Evolutionary conservation across 2,113 vertebrate genomes (phyloP), one percentile per base, ranked within the genome.

Genomic region (Rhineura floridana): DNA sequence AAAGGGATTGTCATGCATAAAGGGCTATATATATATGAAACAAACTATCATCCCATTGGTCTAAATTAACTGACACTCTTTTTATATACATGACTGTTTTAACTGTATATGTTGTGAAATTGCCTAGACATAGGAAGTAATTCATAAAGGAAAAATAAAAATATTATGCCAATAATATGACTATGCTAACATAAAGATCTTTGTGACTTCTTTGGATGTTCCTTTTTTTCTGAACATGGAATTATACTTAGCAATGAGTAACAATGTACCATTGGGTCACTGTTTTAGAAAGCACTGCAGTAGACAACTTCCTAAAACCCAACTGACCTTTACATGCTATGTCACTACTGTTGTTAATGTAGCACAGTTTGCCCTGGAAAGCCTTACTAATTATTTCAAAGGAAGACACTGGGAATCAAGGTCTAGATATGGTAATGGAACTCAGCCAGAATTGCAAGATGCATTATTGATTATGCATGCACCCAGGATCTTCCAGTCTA

Each of bases 381-480:
- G 88, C 82, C 42, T 93, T 93, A 93, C 90, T 92, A 96, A 95
- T 94, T 95, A 87, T 88, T 92, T 90, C 85, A 85, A 93, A 70
- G 86, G 73, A 91, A 95, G 65, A 44, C 90, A 93, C 59, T 92
- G 78, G 89, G 86, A 93, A 50, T 81, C 33, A 91, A 86, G 36
- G 33, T 94, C 88, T 95, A 94, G 77, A 87, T 88, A 63, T 65
- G 89, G 59, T 88, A 84, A 81, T 19, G 91, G 83, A 94, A 93
- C 77, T 93, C 84, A 76, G 78, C 19, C 90, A 91, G 84, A 92
- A 76, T 10, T 59, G 85, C 80, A 92, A 90, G 90, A 93, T 94
- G 62, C 39, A 90, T 94, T 96, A 96, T 93, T 95, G 95, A 96
- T 93, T 95, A 94, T 87, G 65, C 70, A 90, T 63, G 36, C 0